Evolutionary conservation across 2,888 invertebrate genomes (phyloP).

Genomic region (Oxyteleia sp.): DNA sequence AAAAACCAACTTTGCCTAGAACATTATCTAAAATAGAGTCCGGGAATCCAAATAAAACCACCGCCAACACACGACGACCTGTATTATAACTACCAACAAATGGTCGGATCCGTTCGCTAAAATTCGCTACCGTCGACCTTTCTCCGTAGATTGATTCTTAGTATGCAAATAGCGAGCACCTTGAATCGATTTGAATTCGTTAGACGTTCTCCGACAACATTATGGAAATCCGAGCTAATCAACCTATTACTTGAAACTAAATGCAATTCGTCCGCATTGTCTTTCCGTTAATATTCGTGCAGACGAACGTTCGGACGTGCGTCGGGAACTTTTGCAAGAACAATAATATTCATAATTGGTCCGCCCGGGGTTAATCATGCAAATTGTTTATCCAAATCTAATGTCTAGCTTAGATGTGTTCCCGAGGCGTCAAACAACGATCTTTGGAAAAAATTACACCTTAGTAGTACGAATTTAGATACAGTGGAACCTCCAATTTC

Average conservation of each 20-base stretch:
- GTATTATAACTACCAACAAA: too few species aligned
- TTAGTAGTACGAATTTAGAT: too few species aligned
- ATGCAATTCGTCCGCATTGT: constrained; percentile 52
- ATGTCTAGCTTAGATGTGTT: not conserved
- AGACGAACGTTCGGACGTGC: constrained; percentile 32
- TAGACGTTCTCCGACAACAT: constrained; percentile 29
- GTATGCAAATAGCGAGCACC: constrained; percentile 63
- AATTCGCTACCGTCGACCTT: constrained; percentile 60
- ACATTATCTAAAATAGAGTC: constrained; percentile 35
- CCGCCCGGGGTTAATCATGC: constrained; percentile 54
- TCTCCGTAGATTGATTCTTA: constrained; percentile 68
- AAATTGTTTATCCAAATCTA: constrained; percentile 30
- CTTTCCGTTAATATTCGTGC: constrained; percentile 67
- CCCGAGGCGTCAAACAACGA: too few species aligned
- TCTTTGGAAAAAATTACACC: too few species aligned
- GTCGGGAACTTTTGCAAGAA: constrained; percentile 30
- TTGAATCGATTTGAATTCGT: constrained; percentile 62
- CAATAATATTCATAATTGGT: constrained; percentile 56
- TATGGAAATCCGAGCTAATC: constrained; percentile 68
- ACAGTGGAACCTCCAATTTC: too few species aligned
- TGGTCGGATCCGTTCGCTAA: too few species aligned
- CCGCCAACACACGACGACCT: too few species aligned
- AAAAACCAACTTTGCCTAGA: constrained; percentile 57
- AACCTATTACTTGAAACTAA: constrained; percentile 51
- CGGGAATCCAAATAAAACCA: constrained; percentile 19